Percentiles rank a stretch among this genome's conserved stretches.
Evolutionary conservation across 2,888 invertebrate genomes (phyloP).

Genomic region (Microctonus aethiopoides): DNA sequence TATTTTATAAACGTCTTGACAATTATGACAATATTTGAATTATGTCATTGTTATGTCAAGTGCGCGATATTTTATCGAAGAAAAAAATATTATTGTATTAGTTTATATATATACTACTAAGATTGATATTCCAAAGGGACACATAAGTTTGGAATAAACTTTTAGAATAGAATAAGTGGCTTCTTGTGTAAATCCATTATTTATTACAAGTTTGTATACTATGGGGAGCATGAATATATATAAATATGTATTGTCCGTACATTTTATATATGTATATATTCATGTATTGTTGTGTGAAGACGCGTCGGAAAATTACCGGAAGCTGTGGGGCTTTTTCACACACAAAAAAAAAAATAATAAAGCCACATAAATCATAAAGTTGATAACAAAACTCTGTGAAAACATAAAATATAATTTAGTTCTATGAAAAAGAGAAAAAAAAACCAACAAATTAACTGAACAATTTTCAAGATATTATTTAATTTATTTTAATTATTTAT

Average conservation of each 20-base stretch:
- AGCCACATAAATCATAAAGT: background rate
- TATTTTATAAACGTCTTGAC: too few species aligned
- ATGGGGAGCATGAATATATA: background rate
- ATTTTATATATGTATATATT: background rate
- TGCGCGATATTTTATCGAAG: background rate
- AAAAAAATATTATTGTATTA: background rate
- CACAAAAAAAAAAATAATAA: background rate
- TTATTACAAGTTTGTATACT: conserved; percentile 13
- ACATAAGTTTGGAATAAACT: conserved; percentile 23
- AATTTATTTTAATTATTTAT: too few species aligned
- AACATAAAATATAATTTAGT: background rate
- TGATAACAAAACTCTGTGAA: background rate
- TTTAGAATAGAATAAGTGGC: conserved; percentile 25
- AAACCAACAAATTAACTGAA: too few species aligned
- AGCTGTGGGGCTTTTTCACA: background rate
- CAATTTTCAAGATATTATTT: too few species aligned
- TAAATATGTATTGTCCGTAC: background rate
- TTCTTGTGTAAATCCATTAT: conserved; percentile 35
- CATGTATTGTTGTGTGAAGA: background rate
- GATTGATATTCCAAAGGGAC: background rate
- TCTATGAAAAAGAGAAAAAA: background rate
- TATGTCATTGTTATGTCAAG: background rate
- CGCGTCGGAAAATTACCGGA: conserved; percentile 6
- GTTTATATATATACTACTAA: background rate
- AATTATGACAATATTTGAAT: background rate